Conservation (phyloP, 2,113 vertebrate genomes). For the Marcusenius ussheri region DNA sequence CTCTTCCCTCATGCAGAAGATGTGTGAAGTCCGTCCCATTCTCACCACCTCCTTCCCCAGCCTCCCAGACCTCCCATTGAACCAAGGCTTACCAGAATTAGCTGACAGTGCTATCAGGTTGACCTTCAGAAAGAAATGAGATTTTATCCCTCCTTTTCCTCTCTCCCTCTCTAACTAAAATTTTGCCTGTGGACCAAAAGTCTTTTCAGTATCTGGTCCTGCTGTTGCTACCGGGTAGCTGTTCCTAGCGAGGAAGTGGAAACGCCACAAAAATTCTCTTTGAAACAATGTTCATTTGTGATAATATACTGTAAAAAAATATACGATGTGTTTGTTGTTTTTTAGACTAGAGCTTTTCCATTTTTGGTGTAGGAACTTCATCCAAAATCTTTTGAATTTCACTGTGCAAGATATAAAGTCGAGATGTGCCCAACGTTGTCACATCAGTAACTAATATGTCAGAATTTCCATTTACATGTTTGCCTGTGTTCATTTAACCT, state of each 20-base stretch:
- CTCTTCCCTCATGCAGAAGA: conserved; percentile 31
- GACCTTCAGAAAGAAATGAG: conserved; percentile 48
- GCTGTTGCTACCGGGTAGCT: neutral
- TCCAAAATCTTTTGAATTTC: neutral
- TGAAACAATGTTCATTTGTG: neutral
- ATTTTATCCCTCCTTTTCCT: conserved; percentile 36
- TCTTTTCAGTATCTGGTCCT: conserved; percentile 32
- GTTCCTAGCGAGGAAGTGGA: neutral
- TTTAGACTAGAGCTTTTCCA: neutral
- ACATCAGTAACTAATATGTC: neutral
- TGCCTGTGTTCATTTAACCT: neutral
- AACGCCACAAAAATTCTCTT: neutral
- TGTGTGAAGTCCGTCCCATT: conserved; percentile 33
- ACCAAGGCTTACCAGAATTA: conserved; percentile 46
- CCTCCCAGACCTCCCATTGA: conserved; percentile 56
- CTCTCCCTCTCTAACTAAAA: conserved; percentile 42
- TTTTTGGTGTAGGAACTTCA: neutral
- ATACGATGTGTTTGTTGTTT: neutral
- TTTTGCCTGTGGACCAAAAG: conserved; percentile 51
- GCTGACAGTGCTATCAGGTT: conserved; percentile 36
- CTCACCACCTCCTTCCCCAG: conserved; percentile 53
- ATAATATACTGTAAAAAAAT: neutral
- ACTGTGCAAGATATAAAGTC: neutral
- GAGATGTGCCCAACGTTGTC: neutral
- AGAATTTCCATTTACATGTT: neutral